Evolutionary conservation across 2,797 vertebrate species (phyloP), one percentile per base, ranked within the genome.

Genomic region (Gadopsis marmoratus): DNA sequence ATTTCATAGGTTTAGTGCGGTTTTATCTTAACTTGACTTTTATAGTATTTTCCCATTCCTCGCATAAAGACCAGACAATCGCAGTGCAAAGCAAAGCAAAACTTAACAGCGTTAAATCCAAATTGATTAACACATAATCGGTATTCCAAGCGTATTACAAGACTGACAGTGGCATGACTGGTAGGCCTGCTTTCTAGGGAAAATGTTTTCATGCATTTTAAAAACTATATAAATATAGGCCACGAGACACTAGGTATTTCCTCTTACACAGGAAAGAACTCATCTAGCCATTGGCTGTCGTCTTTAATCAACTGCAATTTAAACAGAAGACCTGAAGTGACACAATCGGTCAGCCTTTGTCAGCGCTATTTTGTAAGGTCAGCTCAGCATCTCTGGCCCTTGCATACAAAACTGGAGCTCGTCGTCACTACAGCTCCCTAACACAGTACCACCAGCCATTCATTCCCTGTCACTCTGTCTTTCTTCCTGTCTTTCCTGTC

Each of bases 141-240:
- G 6, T 61, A 71, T 47, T 62, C 35, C 1, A 10, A 35, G 59
- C 5, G 19, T 41, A 11, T 14, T 31, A 41, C 6, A 9, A 17
- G 8, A 47, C 2, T 53, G 31, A 50, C 16, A 6, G 31, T 19
- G 11, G 13, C 33, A 26, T 60, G 48, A 48, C 29, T 23, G 33
- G 35, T 9, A 47, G 1, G 3, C 7, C 13, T 13, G 21, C 16
- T 47, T 35, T 47, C 10, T 1, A 23, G 2, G 14, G 11, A 45
- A 43, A 48, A 56, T 66, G 35, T 39, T 66, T 47, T 74, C 41
- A 48, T 26, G 3, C 17, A 76, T 75, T 68, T 78, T 59, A 19
- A 60, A 65, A 60, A 31, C 23, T 37, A 51, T 35, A 26, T 67
- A 56, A 70, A 66, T 31, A 50, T 16, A 53, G 31, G 51, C 48